Evolutionary conservation across 2,888 invertebrate genomes (phyloP).

Genomic region (Cryptocephalus moraei): DNA sequence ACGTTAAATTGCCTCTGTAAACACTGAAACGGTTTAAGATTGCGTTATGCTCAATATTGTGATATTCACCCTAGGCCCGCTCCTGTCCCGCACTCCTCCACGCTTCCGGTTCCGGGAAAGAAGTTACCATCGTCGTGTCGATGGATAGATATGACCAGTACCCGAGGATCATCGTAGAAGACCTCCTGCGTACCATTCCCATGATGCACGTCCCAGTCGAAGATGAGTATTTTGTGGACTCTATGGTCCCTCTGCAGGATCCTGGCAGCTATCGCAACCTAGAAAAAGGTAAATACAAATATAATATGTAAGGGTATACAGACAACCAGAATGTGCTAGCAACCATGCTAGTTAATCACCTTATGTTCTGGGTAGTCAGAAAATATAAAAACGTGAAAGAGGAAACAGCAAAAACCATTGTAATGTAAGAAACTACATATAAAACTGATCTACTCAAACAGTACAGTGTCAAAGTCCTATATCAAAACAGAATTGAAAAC

Average conservation of each 20-base stretch:
- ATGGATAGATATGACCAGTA: conserved; percentile 94
- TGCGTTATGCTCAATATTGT: background rate
- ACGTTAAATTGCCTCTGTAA: background rate
- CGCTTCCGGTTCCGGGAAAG: conserved; percentile 98
- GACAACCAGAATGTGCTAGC: no score
- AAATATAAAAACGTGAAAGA: no score
- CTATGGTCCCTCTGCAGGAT: conserved; percentile 75
- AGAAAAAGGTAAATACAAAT: background rate
- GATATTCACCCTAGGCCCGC: conserved; percentile 45
- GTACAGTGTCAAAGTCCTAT: no score
- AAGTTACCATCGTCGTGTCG: conserved; percentile 99
- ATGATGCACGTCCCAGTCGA: conserved; percentile 99
- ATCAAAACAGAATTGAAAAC: no score
- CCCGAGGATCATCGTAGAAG: conserved; percentile 90
- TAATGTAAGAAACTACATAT: no score
- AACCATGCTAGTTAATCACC: no score
- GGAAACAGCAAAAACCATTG: no score
- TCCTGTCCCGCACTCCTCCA: conserved; percentile 84
- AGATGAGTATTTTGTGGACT: conserved; percentile 82
- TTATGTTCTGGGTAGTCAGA: no score
- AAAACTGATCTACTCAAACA: no score
- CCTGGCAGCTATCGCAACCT: conserved; percentile 83
- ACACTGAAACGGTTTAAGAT: conserved; percentile 1
- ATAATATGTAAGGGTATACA: background rate
- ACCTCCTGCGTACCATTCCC: conserved; percentile 98